Percentiles rank a stretch among this genome's conserved stretches.
phyloP scores from a whole-genome alignment of 2,797 vertebrate species.

The Gorsachius magnificus region DNA sequence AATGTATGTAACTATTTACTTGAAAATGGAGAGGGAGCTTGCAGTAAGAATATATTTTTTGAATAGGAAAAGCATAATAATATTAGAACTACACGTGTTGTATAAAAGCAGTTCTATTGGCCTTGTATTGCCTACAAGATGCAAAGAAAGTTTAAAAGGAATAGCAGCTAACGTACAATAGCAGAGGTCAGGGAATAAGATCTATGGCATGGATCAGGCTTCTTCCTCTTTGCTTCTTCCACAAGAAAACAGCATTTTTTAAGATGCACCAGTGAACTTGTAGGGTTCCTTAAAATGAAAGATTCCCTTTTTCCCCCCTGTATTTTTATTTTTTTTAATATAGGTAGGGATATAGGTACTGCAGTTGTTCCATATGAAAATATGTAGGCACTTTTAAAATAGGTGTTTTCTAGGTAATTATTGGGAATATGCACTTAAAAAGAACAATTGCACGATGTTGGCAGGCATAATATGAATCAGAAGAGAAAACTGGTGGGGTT shows the following conservation, averaged over 20 bases:
- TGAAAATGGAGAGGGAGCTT: neutral
- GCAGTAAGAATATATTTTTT: neutral
- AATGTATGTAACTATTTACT: neutral
- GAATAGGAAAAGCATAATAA: neutral
- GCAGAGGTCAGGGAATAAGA: conserved; percentile 31
- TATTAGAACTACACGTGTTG: neutral
- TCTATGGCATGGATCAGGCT: neutral
- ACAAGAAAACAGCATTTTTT: neutral
- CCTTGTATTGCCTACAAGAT: conserved; percentile 46
- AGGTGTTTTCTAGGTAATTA: neutral
- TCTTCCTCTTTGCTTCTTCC: neutral
- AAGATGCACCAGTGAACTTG: neutral
- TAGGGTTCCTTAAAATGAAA: neutral
- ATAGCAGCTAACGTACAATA: conserved; percentile 4
- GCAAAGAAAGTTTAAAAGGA: conserved; percentile 57
- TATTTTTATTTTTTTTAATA: neutral
- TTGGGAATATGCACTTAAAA: neutral
- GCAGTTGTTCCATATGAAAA: neutral
- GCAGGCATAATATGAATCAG: too few relatives aligned
- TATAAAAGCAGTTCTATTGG: conserved; percentile 40
- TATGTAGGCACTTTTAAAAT: neutral
- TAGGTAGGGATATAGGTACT: neutral
- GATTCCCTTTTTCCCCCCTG: rapidly evolving
- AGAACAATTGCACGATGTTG: neutral
- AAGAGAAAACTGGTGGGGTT: neutral